A percentile compares a stretch with the other conserved stretches of the same genome.
phyloP scores from a whole-genome alignment of 2,888 invertebrate genomes.

The Omphaloscelis lunosa region DNA sequence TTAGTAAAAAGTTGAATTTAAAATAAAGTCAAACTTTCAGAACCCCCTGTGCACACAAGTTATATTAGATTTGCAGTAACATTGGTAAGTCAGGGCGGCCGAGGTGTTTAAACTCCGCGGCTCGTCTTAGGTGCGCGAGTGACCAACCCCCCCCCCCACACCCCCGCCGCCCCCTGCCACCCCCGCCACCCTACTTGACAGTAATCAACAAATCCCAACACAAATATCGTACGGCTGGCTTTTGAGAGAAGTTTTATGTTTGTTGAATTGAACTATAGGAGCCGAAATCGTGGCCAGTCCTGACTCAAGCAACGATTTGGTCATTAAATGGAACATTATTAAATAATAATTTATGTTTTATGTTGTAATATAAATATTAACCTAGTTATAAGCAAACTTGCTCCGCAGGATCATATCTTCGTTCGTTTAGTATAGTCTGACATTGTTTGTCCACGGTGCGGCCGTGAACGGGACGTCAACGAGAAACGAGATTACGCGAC shows the following conservation, averaged over 20 bases:
- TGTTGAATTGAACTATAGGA: constrained; percentile 37
- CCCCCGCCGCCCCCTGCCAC: constrained; percentile 18
- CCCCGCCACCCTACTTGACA: constrained; percentile 60
- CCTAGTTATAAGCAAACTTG: background rate
- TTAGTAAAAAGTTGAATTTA: background rate
- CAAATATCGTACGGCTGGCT: constrained; percentile 66
- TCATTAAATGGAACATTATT: background rate
- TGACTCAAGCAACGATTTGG: background rate
- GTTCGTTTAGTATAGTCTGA: background rate
- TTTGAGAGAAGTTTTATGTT: constrained; percentile 56
- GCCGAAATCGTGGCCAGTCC: background rate
- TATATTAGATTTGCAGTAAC: constrained; percentile 70
- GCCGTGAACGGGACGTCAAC: too few species aligned
- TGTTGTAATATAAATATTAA: background rate
- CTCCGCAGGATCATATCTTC: background rate
- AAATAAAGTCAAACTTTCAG: too few species aligned
- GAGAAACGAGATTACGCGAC: too few species aligned
- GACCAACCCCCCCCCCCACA: constrained; percentile 67
- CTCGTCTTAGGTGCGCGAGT: constrained; percentile 84
- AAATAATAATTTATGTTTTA: background rate
- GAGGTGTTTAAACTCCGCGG: constrained; percentile 83
- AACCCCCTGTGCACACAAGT: constrained; percentile 69
- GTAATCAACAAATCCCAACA: constrained; percentile 75
- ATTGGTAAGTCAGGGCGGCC: constrained; percentile 75
- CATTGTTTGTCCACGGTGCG: too few species aligned